Percentiles rank a stretch among this genome's conserved stretches.
These are phyloP conservation scores for Drosophila prosaltans DNA, from an alignment of 1,140 invertebrate species.

Conservation along the genomic window DNA sequence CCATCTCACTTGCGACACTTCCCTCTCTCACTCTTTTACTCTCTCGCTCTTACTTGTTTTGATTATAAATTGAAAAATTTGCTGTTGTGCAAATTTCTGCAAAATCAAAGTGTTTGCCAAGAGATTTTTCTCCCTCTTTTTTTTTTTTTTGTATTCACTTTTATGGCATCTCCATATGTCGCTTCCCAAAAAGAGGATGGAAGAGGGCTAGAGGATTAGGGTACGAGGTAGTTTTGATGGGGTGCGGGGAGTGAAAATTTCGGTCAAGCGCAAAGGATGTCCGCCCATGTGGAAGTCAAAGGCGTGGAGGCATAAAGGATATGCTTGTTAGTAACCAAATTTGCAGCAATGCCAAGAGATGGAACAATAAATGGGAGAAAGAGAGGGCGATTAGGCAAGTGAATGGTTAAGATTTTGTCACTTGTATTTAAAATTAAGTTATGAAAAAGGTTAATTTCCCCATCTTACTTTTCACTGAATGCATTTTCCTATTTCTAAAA, in stretches of 20 bases:
- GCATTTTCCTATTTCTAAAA: background rate
- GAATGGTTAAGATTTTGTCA: conserved; percentile 1
- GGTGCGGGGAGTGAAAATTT: conserved; percentile 24
- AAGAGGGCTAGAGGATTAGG: background rate
- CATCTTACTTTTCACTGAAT: background rate
- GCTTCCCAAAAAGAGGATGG: conserved; percentile 24
- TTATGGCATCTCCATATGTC: conserved; percentile 70
- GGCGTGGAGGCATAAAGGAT: conserved; percentile 49
- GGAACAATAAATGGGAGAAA: background rate
- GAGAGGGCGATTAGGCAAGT: background rate
- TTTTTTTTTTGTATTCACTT: conserved; percentile 9
- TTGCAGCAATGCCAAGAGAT: conserved; percentile 31
- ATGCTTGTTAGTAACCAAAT: conserved; percentile 64
- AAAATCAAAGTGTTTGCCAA: conserved; percentile 75
- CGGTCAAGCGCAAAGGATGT: conserved; percentile 65
- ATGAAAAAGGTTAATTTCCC: conserved; percentile 5
- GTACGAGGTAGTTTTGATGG: background rate
- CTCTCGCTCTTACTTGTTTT: conserved; percentile 50
- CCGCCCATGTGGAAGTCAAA: conserved; percentile 58
- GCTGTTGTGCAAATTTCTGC: conserved; percentile 63
- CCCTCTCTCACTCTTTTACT: conserved; percentile 12
- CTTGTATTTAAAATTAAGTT: background rate
- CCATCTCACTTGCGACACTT: conserved; percentile 4
- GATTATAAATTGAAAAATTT: conserved; percentile 81
- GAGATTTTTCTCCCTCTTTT: conserved; percentile 37